phyloP scores from a whole-genome alignment of 2,113 vertebrate species.

The Sebastes fasciatus region DNA sequence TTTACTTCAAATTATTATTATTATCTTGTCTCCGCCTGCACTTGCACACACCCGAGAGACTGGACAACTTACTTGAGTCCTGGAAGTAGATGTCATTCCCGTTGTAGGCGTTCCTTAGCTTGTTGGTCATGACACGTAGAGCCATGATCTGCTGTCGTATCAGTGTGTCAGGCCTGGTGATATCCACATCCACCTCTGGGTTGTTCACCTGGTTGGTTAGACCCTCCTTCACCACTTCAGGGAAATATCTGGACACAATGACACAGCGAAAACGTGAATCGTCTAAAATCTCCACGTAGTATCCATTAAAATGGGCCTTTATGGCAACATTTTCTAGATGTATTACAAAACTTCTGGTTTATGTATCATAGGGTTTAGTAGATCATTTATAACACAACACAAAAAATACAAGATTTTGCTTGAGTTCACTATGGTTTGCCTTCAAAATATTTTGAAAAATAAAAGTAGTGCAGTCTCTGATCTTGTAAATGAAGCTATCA shows the following conservation, averaged over 20 bases:
- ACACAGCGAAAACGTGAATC: not conserved
- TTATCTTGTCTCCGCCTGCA: not conserved
- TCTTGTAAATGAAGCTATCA: not conserved
- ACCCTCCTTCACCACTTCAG: slow-evolving; percentile 96
- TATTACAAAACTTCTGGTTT: not conserved
- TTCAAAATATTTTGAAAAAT: not conserved
- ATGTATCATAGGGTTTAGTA: not conserved
- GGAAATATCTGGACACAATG: slow-evolving; percentile 88
- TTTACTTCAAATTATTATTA: not conserved
- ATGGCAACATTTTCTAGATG: not conserved
- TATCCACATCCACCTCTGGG: slow-evolving; percentile 97
- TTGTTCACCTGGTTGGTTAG: slow-evolving; percentile 98
- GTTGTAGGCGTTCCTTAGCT: slow-evolving; percentile 94
- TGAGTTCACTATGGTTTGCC: not conserved
- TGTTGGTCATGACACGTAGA: slow-evolving; percentile 97
- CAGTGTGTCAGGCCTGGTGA: slow-evolving; percentile 95
- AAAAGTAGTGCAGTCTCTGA: not conserved
- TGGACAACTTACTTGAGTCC: slow-evolving; percentile 91
- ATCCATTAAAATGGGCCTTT: not conserved
- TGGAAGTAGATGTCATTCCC: slow-evolving; percentile 98
- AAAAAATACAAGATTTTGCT: not conserved
- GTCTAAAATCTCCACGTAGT: not conserved
- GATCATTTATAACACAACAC: not conserved
- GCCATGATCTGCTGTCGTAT: slow-evolving; percentile 99
- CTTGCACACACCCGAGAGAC: not conserved